These are phyloP conservation scores for Smithornis capensis DNA, from an alignment of 2,113 vertebrate species.

Conservation along the genomic window DNA sequence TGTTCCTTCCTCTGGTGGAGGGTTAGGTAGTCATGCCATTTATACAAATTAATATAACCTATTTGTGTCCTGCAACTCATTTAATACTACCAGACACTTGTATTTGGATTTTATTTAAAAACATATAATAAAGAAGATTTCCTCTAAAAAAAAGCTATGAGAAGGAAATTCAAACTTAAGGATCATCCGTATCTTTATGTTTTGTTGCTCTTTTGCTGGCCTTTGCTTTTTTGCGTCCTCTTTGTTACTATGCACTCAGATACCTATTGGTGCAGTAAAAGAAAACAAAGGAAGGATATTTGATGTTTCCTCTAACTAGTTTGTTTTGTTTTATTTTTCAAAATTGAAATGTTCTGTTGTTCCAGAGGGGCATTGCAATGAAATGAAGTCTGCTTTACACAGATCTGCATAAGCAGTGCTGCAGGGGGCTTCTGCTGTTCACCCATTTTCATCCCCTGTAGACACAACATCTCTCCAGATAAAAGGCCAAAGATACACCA, in stretches of 20 bases:
- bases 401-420: neutral
- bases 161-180: neutral
- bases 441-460: neutral
- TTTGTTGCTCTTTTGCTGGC: neutral
- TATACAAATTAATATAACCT: neutral
- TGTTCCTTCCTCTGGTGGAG: neutral
- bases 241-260: neutral
- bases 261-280: neutral
- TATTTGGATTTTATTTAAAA: neutral
- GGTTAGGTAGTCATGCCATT: neutral
- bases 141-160: neutral
- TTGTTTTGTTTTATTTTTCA: neutral
- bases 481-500: neutral
- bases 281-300: slow-evolving; percentile 6
- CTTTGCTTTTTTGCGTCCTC: neutral
- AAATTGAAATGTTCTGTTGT: neutral
- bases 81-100: neutral
- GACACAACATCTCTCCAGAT: neutral
- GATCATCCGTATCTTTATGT: neutral
- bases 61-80: neutral
- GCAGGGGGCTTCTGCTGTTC: neutral
- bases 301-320: neutral
- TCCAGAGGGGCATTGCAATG: neutral
- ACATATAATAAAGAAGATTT: neutral
- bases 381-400: neutral